Conservation (phyloP, 2,888 invertebrate genomes). For the Liposcelis brunnea region DNA sequence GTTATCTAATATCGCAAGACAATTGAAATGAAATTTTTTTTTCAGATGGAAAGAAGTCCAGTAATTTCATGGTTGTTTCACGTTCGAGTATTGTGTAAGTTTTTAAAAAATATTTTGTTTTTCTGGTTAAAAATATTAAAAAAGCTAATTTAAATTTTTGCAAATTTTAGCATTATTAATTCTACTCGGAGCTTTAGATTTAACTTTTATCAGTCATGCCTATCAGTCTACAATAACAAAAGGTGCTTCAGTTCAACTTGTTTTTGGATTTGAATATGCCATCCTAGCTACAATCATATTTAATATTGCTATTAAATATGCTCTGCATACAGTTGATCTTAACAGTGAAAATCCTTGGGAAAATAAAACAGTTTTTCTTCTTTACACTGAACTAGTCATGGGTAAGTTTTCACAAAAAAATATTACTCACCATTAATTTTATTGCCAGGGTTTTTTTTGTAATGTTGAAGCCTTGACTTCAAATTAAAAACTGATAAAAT, state of each 20-base stretch:
- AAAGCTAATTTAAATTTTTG: constrained; percentile 8
- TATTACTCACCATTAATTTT: too few relatives aligned
- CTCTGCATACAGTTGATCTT: constrained; percentile 72
- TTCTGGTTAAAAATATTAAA: not conserved
- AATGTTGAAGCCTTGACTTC: too few relatives aligned
- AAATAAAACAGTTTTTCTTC: constrained; percentile 91
- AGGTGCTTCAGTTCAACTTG: constrained; percentile 94
- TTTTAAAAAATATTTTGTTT: constrained; percentile 5
- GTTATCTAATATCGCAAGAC: constrained; percentile 1
- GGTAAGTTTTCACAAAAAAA: constrained; percentile 40
- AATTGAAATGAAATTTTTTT: constrained; percentile 17
- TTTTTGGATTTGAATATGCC: constrained; percentile 99
- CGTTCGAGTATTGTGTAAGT: constrained; percentile 61
- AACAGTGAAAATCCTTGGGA: constrained; percentile 96
- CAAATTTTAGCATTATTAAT: constrained; percentile 45
- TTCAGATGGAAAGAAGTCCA: constrained; percentile 96
- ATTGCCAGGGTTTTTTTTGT: too few relatives aligned
- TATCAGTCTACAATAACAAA: constrained; percentile 82
- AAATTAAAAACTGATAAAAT: constrained; percentile 6
- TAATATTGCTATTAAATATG: constrained; percentile 85
- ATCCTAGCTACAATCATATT: constrained; percentile 83
- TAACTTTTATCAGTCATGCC: constrained; percentile 81
- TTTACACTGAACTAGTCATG: constrained; percentile 91
- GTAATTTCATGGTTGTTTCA: constrained; percentile 93
- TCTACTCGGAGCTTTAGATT: constrained; percentile 66